Conservation (phyloP, 2,113 vertebrate species). For the Tachuris rubrigastra region DNA sequence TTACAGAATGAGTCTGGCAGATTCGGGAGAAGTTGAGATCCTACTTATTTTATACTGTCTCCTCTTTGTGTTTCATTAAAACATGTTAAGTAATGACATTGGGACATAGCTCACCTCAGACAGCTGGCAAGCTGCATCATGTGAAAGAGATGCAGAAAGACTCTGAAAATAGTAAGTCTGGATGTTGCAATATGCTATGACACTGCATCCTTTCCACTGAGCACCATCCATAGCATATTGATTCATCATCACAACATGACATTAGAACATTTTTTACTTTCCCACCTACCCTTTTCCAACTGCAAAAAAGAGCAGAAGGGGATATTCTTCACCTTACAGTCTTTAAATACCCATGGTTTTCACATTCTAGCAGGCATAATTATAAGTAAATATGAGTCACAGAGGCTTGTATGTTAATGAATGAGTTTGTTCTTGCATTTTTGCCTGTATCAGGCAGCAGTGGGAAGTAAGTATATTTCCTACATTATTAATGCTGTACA, state of each 20-base stretch:
- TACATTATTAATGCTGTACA: neutral
- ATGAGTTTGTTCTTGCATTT: neutral
- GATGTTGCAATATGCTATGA: constrained; percentile 39
- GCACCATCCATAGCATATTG: neutral
- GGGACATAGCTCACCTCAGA: neutral
- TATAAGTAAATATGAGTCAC: constrained; percentile 18
- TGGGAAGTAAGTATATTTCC: neutral
- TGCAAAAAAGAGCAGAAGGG: neutral
- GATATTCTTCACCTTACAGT: neutral
- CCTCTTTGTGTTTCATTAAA: constrained; percentile 25
- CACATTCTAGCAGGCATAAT: neutral
- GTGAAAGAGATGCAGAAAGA: neutral
- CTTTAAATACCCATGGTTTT: constrained; percentile 1
- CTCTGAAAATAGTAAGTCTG: neutral
- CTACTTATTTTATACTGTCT: neutral
- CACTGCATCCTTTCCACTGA: constrained; percentile 30
- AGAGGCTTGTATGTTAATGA: neutral
- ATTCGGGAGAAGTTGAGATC: neutral
- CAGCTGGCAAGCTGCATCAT: neutral
- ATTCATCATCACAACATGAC: neutral
- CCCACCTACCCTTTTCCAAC: neutral
- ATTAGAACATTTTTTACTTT: neutral
- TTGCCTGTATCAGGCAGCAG: neutral
- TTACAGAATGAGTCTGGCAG: neutral
- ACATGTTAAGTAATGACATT: neutral